Evolutionary conservation across 2,888 invertebrate genomes (phyloP), one percentile per base, ranked within the genome.

Genomic region (Microplitis deprimator): DNA sequence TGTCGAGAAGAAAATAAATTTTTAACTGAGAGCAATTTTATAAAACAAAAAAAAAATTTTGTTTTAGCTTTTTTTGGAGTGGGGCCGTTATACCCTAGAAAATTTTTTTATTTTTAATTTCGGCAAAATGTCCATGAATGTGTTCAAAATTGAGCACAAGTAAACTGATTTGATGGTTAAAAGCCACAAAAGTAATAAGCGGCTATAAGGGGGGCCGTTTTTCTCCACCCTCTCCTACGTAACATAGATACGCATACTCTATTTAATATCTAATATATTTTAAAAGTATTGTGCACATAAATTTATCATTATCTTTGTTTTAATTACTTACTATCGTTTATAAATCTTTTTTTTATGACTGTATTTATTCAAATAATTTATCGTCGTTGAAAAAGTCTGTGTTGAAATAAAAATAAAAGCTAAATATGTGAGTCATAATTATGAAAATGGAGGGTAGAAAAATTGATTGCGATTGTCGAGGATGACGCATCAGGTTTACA

Each of bases 391-490:
- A 13, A 50, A 50, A 50, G 50, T 50, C 50, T 8, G 50, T 50
- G 10, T 13, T 50, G 5, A 50, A 50, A 50, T 50, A 50, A 50
- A 50, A 50, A 50, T 50, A 50, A 13, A 50, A 50, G 50, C 50
- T 50, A 50, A 50, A 50, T 50, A 50, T 50, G 50, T 50, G 50
- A 50, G 50, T 50, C 50, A 50, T 50, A 50, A 50, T 50, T 50
- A 50, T 50, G 13, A 50, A 13, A 50, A 50, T 5, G 4, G 13
- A 50, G 50, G 50, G 50, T 13, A 13, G 50, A 50, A 50, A 50
- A 50, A 50, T 50, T 50, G 50, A 50, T 50, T 50, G 50, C 50
- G 50, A 3, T 50, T 50, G 50, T 8, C 10, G 50, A 6, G 50
- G 50, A 50, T 50, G 50, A 50, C 50, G 50, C 50, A 50, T 50